Evolutionary conservation across 2,113 vertebrate genomes (phyloP).

Genomic region (Petrocephalus microphthalmus): DNA sequence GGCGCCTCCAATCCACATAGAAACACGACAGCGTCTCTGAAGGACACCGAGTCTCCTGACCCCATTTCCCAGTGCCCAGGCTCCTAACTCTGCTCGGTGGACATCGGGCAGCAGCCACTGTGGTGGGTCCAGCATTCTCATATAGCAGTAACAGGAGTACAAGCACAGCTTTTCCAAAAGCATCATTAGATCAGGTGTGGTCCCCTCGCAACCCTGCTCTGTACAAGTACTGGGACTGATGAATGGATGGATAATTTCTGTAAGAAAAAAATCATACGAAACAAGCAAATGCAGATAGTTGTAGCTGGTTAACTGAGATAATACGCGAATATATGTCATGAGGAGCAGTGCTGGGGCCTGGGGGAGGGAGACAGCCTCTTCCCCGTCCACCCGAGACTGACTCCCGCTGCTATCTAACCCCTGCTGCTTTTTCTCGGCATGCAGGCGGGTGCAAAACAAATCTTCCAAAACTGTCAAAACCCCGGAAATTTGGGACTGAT

Average conservation of each 20-base stretch:
- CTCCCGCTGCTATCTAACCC: background rate
- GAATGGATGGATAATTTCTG: background rate
- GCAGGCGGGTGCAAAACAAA: background rate
- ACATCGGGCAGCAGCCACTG: background rate
- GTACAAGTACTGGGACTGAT: background rate
- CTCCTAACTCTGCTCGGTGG: background rate
- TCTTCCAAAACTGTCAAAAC: conserved; percentile 6
- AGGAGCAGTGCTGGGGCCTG: background rate
- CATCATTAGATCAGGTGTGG: background rate
- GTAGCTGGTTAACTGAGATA: background rate
- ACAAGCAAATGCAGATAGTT: background rate
- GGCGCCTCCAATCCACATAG: background rate
- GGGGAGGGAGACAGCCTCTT: background rate
- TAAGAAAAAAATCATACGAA: background rate
- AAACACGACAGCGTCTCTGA: too few species aligned
- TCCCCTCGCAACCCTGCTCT: background rate
- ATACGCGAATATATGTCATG: background rate
- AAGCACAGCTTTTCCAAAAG: background rate
- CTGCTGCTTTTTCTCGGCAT: background rate
- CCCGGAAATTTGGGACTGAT: background rate
- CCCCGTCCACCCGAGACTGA: background rate
- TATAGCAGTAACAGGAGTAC: background rate
- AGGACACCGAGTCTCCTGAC: background rate
- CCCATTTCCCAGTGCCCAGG: background rate
- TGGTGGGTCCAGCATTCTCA: background rate